These are phyloP conservation scores for Ahaetulla prasina DNA, from an alignment of 2,113 vertebrate genomes.

Conservation along the genomic window DNA sequence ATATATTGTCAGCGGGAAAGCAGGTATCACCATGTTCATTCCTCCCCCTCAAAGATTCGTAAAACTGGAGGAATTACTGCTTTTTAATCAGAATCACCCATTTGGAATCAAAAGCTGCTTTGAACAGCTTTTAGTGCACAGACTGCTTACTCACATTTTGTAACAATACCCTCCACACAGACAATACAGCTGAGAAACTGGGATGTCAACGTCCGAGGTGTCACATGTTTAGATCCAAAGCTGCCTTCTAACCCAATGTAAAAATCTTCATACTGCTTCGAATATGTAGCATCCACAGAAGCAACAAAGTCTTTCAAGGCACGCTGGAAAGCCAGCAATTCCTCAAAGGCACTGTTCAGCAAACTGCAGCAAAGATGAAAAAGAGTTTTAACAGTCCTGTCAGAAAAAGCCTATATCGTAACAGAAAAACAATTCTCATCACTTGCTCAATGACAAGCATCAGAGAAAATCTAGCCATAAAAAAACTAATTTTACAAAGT, in stretches of 20 bases:
- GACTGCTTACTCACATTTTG: slow-evolving; percentile 81
- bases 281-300: slow-evolving; percentile 88
- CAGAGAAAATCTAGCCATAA: background rate
- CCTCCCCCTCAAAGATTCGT: background rate
- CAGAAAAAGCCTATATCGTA: fast-evolving
- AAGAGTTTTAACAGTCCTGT: background rate
- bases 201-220: slow-evolving; percentile 87
- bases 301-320: slow-evolving; percentile 91
- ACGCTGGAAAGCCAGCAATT: slow-evolving; percentile 88
- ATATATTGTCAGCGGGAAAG: background rate
- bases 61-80: background rate
- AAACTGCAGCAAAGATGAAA: slow-evolving; percentile 67
- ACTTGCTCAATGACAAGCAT: background rate
- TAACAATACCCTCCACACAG: slow-evolving; percentile 95
- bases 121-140: fast-evolving
- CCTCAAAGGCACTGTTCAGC: slow-evolving; percentile 86
- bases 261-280: slow-evolving; percentile 96
- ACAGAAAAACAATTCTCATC: background rate
- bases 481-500: background rate
- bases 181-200: slow-evolving; percentile 88
- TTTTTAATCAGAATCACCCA: background rate
- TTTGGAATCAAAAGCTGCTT: background rate
- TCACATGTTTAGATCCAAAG: slow-evolving; percentile 91
- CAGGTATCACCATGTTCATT: background rate
- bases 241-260: slow-evolving; percentile 92